Evolutionary conservation across 2,888 invertebrate species (phyloP).

Genomic region (Notodromas monacha): DNA sequence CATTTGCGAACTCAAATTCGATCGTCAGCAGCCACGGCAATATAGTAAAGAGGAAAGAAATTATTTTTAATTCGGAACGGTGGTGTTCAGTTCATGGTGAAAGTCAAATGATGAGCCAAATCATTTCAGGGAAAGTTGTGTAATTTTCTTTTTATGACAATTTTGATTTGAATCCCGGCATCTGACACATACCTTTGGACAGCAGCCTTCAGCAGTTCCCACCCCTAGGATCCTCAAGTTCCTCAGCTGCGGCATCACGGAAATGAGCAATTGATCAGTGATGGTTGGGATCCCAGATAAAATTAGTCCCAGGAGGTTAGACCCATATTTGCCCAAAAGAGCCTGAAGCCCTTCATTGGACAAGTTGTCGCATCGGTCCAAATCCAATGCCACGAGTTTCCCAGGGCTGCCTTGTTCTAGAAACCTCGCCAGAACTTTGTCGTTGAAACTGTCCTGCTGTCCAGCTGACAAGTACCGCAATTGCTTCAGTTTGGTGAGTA

Average conservation of each 20-base stretch:
- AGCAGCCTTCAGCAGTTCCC: constrained; percentile 66
- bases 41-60: too few species aligned
- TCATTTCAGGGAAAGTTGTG: too few species aligned
- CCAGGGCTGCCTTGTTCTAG: constrained; percentile 42
- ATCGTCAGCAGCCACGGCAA: too few species aligned
- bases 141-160: too few species aligned
- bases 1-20: too few species aligned
- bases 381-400: constrained; percentile 50
- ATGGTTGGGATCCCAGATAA: constrained; percentile 89
- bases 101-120: too few species aligned
- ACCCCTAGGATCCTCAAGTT: constrained; percentile 73
- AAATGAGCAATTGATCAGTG: constrained; percentile 91
- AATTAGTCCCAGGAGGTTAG: constrained; percentile 52
- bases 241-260: constrained; percentile 55
- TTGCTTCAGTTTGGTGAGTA: constrained; percentile 53
- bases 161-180: too few species aligned
- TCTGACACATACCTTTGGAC: too few species aligned
- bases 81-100: too few species aligned
- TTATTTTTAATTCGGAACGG: too few species aligned
- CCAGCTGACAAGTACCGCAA: constrained; percentile 63
- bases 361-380: constrained; percentile 79
- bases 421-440: constrained; percentile 40
- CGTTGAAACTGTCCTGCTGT: constrained; percentile 88
- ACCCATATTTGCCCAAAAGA: constrained; percentile 60
- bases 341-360: constrained; percentile 68